A percentile compares a stretch with the other conserved stretches of the same genome.
Evolutionary conservation across 2,888 invertebrate genomes (phyloP).

Genomic region (Eilema griseolum): DNA sequence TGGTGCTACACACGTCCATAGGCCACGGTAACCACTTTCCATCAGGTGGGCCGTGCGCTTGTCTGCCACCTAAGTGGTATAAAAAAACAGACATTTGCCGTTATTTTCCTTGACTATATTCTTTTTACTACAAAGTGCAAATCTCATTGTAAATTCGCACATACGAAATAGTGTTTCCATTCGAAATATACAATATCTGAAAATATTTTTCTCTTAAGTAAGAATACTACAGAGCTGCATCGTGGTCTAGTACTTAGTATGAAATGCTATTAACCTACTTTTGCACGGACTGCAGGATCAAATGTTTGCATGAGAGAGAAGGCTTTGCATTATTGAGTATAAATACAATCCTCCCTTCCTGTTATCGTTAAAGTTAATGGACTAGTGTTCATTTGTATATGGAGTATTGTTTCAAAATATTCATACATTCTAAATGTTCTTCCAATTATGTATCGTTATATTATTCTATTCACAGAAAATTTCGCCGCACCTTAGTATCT

Average conservation of each 20-base stretch:
- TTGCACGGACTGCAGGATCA: conserved; percentile 14
- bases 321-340: conserved; percentile 20
- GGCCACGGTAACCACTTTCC: no score
- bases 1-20: no score
- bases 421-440: no score
- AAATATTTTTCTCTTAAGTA: neutral
- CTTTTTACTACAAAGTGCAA: neutral
- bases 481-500: no score
- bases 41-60: no score
- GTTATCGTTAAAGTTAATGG: neutral
- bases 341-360: neutral
- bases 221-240: neutral
- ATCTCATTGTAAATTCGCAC: neutral
- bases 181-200: neutral
- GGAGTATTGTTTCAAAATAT: no score
- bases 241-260: conserved; percentile 13
- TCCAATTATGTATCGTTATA: no score
- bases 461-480: no score
- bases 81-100: no score
- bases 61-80: no score
- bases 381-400: no score
- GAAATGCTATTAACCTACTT: conserved; percentile 24
- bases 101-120: neutral
- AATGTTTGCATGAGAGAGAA: conserved; percentile 14
- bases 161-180: neutral